Percentiles rank a stretch among this genome's conserved stretches.
Evolutionary conservation across 2,888 invertebrate genomes (phyloP).

Genomic region (Cybosia mesomella): DNA sequence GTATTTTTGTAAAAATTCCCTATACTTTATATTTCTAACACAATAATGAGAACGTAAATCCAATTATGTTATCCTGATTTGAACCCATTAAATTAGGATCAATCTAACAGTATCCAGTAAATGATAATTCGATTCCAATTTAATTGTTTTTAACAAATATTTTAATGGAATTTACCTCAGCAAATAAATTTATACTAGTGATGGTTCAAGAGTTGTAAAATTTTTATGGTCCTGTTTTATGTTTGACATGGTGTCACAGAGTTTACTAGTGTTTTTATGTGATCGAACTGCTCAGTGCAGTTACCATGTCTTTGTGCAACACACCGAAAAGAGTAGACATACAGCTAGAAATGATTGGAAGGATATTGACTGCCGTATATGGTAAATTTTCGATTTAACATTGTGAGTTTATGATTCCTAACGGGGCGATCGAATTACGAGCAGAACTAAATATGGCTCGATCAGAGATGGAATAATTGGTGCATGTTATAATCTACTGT

Average conservation of each 20-base stretch:
- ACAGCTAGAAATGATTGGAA: conserved; percentile 31
- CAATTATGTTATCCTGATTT: conserved; percentile 13
- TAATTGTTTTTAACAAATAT: conserved; percentile 52
- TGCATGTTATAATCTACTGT: neutral
- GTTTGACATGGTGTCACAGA: conserved; percentile 59
- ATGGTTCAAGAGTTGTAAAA: conserved; percentile 69
- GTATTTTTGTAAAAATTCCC: too few species aligned
- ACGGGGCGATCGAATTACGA: conserved; percentile 12
- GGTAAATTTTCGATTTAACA: conserved; percentile 21
- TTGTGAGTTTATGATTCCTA: conserved; percentile 19
- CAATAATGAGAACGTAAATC: neutral
- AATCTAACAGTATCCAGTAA: conserved; percentile 35
- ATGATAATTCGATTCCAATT: conserved; percentile 45
- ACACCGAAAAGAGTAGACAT: conserved; percentile 28
- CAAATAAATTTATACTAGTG: conserved; percentile 63
- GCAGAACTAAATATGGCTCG: conserved; percentile 8
- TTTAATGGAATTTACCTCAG: conserved; percentile 51
- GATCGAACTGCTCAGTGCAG: conserved; percentile 57
- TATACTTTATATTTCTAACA: neutral
- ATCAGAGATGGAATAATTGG: neutral
- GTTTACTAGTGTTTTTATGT: conserved; percentile 67
- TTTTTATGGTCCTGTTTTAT: conserved; percentile 68
- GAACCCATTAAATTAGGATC: conserved; percentile 20
- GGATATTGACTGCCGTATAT: conserved; percentile 27
- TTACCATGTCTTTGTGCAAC: conserved; percentile 49